These are phyloP conservation scores for Sula dactylatra DNA, from an alignment of 2,113 vertebrate genomes.

Conservation along the genomic window DNA sequence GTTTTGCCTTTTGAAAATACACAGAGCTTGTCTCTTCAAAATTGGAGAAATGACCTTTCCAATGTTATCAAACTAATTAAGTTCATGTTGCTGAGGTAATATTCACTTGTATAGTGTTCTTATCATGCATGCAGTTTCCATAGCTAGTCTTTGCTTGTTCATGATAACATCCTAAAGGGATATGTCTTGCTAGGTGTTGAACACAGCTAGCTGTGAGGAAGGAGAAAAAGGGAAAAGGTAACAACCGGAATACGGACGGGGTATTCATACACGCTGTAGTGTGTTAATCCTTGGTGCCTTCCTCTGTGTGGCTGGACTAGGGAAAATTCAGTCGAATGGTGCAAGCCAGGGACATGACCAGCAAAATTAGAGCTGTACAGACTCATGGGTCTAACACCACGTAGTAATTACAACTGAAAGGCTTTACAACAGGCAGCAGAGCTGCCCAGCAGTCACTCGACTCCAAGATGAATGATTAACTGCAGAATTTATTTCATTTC, in stretches of 20 bases:
- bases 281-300: background rate
- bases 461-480: background rate
- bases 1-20: background rate
- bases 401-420: background rate
- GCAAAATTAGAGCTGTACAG: background rate
- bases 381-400: background rate
- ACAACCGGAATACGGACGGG: fast-evolving
- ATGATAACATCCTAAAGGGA: background rate
- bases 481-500: slow-evolving; percentile 14
- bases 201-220: background rate
- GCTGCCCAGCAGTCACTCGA: background rate
- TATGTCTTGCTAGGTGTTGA: background rate
- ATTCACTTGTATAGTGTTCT: background rate
- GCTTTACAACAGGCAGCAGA: background rate
- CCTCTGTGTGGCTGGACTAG: background rate
- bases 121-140: background rate
- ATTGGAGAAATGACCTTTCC: background rate
- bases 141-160: slow-evolving; percentile 20
- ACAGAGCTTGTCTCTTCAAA: background rate
- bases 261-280: background rate
- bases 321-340: background rate
- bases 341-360: background rate
- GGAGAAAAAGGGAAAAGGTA: background rate
- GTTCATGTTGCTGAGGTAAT: background rate
- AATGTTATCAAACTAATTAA: slow-evolving; percentile 17